Evolutionary conservation across 2,888 invertebrate species (phyloP), one percentile per base, ranked within the genome.

Genomic region (Meta bourneti): DNA sequence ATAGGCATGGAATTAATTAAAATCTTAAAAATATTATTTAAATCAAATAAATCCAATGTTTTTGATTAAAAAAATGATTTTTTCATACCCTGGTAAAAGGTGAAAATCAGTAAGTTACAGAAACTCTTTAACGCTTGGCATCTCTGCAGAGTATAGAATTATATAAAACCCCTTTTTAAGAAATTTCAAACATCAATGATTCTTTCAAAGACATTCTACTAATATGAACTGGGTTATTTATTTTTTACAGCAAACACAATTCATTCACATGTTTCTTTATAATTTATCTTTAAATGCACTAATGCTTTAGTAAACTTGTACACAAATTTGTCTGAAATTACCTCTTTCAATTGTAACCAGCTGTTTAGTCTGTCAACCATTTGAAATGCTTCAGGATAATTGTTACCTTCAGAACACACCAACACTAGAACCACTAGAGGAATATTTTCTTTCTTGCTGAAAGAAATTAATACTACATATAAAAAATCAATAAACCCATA

Each of bases 341-440:
- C 91, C 80, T 92, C 20, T 52, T 79, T 85, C 7, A 92, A 48
- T 6, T 82, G 20, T 48, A 92, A 20, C 89, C 89, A 92, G 9
- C 71, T 20, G 78, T 92, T 92, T 7, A 92, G n/a, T 34, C 70
- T 81, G 9, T 54, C 19, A 51, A 90, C 78, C 71, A 87, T 86
- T 52, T 79, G 89, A 54, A 89, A 78, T 19, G 92, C 92, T 72
- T 92, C 92, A 54, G 89, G 89, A 71, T 86, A 89, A 51, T 92
- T 92, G 52, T 89, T 51, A 7, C 92, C 92, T 82, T 92, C 92
- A 51, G 92, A 92, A 70, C 92, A 92, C 16, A 83, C 82, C 70
- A 86, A 54, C 11, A 92, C 86, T 34, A 92, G 70, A 34, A 82
- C 61, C 13, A 89, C 74, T 1, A 92, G n/a, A n/a, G 86, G 86